Conservation (phyloP, 2,888 invertebrate genomes). For the Sphinx pinastri region DNA sequence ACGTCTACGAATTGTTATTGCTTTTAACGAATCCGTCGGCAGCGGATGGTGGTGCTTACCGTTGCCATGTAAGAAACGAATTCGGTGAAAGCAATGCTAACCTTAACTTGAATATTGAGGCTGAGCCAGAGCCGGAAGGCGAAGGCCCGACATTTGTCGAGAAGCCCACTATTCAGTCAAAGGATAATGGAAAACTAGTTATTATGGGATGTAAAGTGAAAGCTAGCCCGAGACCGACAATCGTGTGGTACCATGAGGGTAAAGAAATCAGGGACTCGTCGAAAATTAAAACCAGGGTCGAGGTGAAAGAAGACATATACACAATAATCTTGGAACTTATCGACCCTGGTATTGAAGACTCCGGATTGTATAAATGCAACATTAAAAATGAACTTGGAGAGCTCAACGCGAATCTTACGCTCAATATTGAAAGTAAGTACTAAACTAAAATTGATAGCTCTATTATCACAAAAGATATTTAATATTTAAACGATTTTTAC, state of each 20-base stretch:
- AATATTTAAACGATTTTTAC: slow-evolving; percentile 24
- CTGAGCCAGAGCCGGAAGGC: slow-evolving; percentile 96
- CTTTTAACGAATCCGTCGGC: slow-evolving; percentile 80
- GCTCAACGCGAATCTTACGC: slow-evolving; percentile 97
- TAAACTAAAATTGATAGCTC: not conserved
- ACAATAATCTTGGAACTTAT: slow-evolving; percentile 93
- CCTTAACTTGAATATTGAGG: slow-evolving; percentile 98
- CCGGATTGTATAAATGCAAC: slow-evolving; percentile 98
- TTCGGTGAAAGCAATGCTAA: slow-evolving; percentile 98
- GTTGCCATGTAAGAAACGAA: slow-evolving; percentile 97
- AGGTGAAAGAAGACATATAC: slow-evolving; percentile 91
- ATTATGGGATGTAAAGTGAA: slow-evolving; percentile 81
- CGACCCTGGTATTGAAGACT: slow-evolving; percentile 97
- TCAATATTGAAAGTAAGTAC: slow-evolving; percentile 97
- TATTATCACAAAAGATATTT: not conserved
- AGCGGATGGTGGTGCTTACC: slow-evolving; percentile 85
- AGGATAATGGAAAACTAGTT: slow-evolving; percentile 80
- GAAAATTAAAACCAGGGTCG: slow-evolving; percentile 91
- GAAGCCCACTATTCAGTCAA: slow-evolving; percentile 94
- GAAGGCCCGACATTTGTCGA: slow-evolving; percentile 97
- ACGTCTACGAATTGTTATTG: slow-evolving; percentile 93
- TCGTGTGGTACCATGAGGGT: slow-evolving; percentile 81
- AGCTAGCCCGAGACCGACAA: slow-evolving; percentile 79
- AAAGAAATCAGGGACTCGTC: slow-evolving; percentile 90
- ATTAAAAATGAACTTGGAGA: slow-evolving; percentile 98